Evolutionary conservation across 2,113 vertebrate species (phyloP), one percentile per base, ranked within the genome.

Genomic region (Neoarius graeffei): DNA sequence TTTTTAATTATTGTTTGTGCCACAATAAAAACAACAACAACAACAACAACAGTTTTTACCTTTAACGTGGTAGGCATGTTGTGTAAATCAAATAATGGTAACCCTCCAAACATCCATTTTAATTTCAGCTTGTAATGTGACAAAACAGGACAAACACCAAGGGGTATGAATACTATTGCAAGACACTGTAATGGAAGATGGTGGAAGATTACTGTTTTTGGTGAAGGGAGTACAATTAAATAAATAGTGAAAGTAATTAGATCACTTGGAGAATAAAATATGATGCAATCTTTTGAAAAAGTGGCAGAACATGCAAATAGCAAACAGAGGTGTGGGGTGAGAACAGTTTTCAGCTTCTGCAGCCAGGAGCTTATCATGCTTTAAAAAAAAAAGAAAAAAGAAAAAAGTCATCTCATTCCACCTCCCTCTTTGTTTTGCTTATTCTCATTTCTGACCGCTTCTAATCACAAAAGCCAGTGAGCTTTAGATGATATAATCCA

Each of bases 401-500:
- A 60, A 77, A 48, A 9, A 71, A n/a, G 27, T 84, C 35, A 87
- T 17, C 25, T 35, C 19, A 85, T 74, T 85, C 5, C 69, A 30
- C 50, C 48, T 57, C 9, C 56, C 81, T 56, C 85, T 64, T 23
- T 83, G 52, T 87, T 27, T 85, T 7, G 19, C 57, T 59, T 60
- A 81, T 62, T 60, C 77, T 87, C 25, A 27, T 89, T 74, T 82
- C 85, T 85, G 52, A 71, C 79, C 52, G 27, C 14, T 66, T 30
- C 42, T 87, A 67, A 76, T 59, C 67, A 17, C 8, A 6, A 23
- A 19, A 66, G 76, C 54, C 71, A 10, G 25, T 5, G 50, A 60
- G 81, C 48, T 19, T 81, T 62, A 48, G 74, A n/a, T 64, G 87
- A 85, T 90, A 87, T 87, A 85, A 89, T 89, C 82, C 15, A 7